These are phyloP conservation scores for Coreius guichenoti DNA, from an alignment of 2,797 vertebrate species.

Conservation along the genomic window DNA sequence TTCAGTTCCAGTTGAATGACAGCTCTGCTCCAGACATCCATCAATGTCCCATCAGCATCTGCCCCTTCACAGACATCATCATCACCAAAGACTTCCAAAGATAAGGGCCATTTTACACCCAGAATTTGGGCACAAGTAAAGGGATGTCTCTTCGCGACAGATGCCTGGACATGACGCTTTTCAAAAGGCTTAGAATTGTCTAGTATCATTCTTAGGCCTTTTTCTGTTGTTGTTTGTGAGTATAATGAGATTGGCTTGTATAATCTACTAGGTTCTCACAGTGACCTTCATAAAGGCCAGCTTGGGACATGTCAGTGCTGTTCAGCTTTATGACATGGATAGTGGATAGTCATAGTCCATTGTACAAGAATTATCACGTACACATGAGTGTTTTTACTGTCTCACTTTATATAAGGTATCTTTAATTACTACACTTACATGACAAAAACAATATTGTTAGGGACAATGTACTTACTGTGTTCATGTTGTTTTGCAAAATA, in stretches of 20 bases:
- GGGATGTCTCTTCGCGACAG: conserved; percentile 8
- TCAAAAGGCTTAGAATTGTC: background rate
- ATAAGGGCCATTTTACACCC: conserved; percentile 17
- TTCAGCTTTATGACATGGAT: background rate
- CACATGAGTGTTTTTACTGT: background rate
- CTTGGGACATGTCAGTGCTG: background rate
- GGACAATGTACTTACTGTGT: background rate
- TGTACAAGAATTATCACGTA: background rate
- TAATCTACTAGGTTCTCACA: background rate
- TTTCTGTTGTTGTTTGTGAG: background rate
- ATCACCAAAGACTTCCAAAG: conserved; percentile 51
- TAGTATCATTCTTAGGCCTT: background rate
- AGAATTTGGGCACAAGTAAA: conserved; percentile 9
- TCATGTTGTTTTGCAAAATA: background rate
- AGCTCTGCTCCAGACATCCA: conserved; percentile 60
- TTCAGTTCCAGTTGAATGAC: conserved; percentile 58
- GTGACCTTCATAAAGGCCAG: background rate
- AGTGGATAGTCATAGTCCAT: background rate
- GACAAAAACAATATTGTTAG: background rate
- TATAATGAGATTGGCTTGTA: background rate
- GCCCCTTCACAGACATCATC: conserved; percentile 61
- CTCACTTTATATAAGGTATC: background rate
- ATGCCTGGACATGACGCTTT: background rate
- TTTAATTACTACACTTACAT: background rate
- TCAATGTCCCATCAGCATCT: conserved; percentile 60